phyloP scores from a whole-genome alignment of 2,888 invertebrate species.

The Chrysina gloriosa region DNA sequence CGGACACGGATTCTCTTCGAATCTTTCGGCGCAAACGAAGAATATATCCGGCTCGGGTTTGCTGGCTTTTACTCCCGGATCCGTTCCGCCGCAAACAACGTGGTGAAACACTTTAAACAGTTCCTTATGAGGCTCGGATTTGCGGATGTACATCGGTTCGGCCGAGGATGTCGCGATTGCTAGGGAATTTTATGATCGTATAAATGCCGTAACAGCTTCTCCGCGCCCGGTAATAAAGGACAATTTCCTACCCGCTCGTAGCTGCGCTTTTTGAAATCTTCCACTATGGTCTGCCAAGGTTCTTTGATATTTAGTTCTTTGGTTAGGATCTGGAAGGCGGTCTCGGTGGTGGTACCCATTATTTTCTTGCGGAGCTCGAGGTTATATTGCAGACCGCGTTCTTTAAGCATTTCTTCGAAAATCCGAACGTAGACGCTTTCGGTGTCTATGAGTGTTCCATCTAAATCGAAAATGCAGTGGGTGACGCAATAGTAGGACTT shows the following conservation, averaged over 20 bases:
- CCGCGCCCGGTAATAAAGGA: slow-evolving; percentile 50
- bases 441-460: slow-evolving; percentile 35
- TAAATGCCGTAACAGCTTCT: slow-evolving; percentile 78
- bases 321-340: slow-evolving; percentile 17
- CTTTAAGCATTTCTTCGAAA: slow-evolving; percentile 6
- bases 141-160: slow-evolving; percentile 68
- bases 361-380: slow-evolving; percentile 5
- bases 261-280: slow-evolving; percentile 4
- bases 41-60: slow-evolving; percentile 94
- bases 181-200: slow-evolving; percentile 79
- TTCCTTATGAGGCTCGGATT: slow-evolving; percentile 64
- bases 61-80: slow-evolving; percentile 85
- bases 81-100: slow-evolving; percentile 83
- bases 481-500: slow-evolving; percentile 2
- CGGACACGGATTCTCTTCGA: slow-evolving; percentile 74
- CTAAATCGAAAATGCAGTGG: slow-evolving; percentile 42
- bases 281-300: not conserved
- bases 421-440: slow-evolving; percentile 7
- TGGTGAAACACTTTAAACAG: slow-evolving; percentile 72
- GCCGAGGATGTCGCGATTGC: slow-evolving; percentile 90
- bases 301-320: slow-evolving; percentile 10
- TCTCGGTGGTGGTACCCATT: slow-evolving; percentile 1
- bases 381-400: not conserved
- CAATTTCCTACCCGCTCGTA: slow-evolving; percentile 28
- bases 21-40: slow-evolving; percentile 79